Evolutionary conservation across 2,797 vertebrate genomes (phyloP).

Genomic region (Discoglossus pictus): DNA sequence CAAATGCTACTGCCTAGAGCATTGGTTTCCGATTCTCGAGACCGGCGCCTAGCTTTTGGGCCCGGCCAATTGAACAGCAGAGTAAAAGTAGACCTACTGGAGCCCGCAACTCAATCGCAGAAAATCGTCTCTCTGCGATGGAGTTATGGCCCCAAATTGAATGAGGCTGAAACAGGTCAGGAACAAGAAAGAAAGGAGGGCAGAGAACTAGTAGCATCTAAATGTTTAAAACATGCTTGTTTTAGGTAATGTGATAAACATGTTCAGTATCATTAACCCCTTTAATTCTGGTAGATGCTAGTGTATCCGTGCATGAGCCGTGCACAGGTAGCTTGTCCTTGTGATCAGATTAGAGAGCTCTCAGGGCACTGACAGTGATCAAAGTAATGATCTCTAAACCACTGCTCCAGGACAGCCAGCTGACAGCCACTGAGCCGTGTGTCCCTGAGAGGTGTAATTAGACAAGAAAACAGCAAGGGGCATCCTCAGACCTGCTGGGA

Average conservation of each 20-base stretch:
- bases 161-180: no score
- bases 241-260: no score
- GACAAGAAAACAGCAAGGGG: slow-evolving; percentile 14
- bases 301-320: neutral
- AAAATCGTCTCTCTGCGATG: no score
- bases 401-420: slow-evolving; percentile 11
- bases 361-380: slow-evolving; percentile 27
- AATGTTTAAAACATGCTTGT: neutral
- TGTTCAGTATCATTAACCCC: neutral
- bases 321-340: slow-evolving; percentile 10
- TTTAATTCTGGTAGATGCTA: neutral
- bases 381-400: slow-evolving; percentile 38
- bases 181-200: neutral
- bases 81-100: no score
- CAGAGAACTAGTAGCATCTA: neutral
- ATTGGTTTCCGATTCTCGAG: no score
- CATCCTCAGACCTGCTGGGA: slow-evolving; percentile 30
- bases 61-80: no score
- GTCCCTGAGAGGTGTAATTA: slow-evolving; percentile 38
- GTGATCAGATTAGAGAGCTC: slow-evolving; percentile 2
- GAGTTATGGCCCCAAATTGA: no score
- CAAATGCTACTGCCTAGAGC: no score
- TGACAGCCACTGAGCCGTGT: slow-evolving; percentile 7
- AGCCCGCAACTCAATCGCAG: no score
- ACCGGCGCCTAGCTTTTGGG: no score